A percentile compares a stretch with the other conserved stretches of the same genome.
Conservation (phyloP, 2,888 invertebrate genomes). For the Caenorhabditis japonica region DNA sequence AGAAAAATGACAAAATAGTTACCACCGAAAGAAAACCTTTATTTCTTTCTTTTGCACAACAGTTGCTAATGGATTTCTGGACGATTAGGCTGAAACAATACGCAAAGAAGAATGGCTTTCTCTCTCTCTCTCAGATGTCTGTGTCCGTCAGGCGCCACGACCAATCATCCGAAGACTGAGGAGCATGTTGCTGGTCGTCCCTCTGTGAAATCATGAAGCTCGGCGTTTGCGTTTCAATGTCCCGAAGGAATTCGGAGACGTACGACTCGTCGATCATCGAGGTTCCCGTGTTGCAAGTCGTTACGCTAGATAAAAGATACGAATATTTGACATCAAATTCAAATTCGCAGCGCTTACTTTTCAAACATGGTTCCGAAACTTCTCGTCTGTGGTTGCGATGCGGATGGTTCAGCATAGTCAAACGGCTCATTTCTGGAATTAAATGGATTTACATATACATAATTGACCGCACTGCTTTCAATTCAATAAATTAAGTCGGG, state of each 20-base stretch:
- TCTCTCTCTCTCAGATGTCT: too few relatives aligned
- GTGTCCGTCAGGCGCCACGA: constrained; percentile 15
- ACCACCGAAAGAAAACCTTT: not conserved
- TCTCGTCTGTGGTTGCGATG: constrained; percentile 31
- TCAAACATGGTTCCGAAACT: constrained; percentile 56
- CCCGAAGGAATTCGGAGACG: constrained; percentile 34
- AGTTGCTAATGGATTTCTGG: constrained; percentile 31
- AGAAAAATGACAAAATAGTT: not conserved
- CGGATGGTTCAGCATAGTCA: constrained; percentile 10
- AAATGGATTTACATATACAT: not conserved
- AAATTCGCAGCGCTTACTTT: constrained; percentile 11
- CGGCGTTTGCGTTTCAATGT: constrained; percentile 58
- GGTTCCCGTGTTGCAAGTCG: constrained; percentile 43
- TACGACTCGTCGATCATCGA: constrained; percentile 46
- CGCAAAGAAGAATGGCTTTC: not conserved
- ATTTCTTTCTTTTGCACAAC: constrained; percentile 19
- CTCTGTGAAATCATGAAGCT: constrained; percentile 4
- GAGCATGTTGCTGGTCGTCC: not conserved
- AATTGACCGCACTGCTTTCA: constrained; percentile 3
- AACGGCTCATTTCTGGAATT: constrained; percentile 5
- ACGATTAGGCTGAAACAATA: constrained; percentile 31
- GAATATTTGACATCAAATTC: not conserved
- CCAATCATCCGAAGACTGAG: constrained; percentile 16
- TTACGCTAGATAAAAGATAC: constrained; percentile 22
- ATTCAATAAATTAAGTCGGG: constrained; percentile 3